Evolutionary conservation across 2,113 vertebrate species (phyloP).

Genomic region (Vidua macroura): DNA sequence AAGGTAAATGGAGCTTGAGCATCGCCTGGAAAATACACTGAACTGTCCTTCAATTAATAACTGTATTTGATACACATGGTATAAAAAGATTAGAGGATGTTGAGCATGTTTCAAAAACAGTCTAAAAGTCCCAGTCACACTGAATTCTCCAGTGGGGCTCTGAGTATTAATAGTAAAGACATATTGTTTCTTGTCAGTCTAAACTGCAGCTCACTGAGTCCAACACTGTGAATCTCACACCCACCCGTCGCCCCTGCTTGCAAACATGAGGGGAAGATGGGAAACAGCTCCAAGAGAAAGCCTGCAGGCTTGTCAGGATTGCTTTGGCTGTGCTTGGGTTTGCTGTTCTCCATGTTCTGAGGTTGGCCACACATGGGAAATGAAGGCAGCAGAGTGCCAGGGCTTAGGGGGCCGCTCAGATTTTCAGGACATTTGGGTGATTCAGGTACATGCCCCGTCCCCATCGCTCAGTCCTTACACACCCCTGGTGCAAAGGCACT

Average conservation of each 20-base stretch:
- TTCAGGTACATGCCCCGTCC: accelerated
- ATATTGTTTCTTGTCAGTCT: neutral
- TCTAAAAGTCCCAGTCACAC: neutral
- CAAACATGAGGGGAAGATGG: neutral
- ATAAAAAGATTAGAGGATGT: neutral
- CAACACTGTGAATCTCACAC: neutral
- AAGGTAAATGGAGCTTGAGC: neutral
- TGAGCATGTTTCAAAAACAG: neutral
- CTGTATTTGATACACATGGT: neutral
- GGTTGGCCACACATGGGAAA: neutral
- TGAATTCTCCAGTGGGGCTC: neutral
- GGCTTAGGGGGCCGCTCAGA: neutral
- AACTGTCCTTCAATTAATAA: neutral
- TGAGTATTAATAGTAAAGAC: neutral
- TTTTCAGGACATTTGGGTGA: neutral
- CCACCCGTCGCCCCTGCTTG: neutral
- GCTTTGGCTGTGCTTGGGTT: neutral
- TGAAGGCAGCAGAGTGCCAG: neutral
- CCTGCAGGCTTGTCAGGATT: neutral
- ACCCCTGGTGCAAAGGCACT: neutral
- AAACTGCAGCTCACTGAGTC: neutral
- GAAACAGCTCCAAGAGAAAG: neutral
- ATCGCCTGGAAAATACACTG: neutral
- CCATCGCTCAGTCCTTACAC: accelerated
- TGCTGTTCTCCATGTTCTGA: accelerated